Base-by-base conservation (phyloP, 1,140 invertebrate species). In the Drosophila funebris region DNA sequence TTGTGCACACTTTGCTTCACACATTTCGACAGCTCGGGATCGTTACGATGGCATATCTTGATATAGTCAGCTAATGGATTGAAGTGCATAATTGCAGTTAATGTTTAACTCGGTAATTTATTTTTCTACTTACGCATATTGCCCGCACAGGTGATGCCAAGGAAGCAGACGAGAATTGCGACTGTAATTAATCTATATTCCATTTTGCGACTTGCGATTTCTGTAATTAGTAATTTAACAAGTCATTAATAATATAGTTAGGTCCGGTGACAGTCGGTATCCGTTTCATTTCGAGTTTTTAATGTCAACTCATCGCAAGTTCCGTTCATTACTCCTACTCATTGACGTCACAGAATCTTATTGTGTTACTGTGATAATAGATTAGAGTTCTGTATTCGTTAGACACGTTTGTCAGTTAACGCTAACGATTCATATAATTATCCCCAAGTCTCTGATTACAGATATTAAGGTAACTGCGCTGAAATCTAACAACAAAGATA, bases 31-130 rank as follows among this genome's bases (percentile, higher is more conserved):
- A 94, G 58, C 22, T 93, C 89, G 0, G 94, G 94, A 73, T 94
- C 93, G 58, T 90, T 92, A 57, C 91, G 91, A 36, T 93, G 93
- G 74, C 95, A 95, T 22, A 95, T 91, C 36, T 94, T 92, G 8
- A 95, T 83, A 62, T 94, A 95, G 24, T 94, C 93, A 16, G 95
- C 95, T 95, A 88, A 61, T 78, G 90, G 70, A 62, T 27, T 36
- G 16, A n/a, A 13, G 6, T 0, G 31, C 0, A 37, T 8, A 22
- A 44, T 44, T 22, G 4, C 4, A 46, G 13, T 27, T 27, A 5
- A 7, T n/a, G 11, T 8, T 13, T 8, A 8, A 46, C 11, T 27
- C 9, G 18, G 27, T 27, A 46, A 46, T 46, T 3, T 4, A 9
- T 5, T 1, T 2, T 4, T 20, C 3, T 18, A 84, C 84, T 80